Evolutionary conservation across 2,797 vertebrate species (phyloP).

Genomic region (Philypnodon macrostomus): DNA sequence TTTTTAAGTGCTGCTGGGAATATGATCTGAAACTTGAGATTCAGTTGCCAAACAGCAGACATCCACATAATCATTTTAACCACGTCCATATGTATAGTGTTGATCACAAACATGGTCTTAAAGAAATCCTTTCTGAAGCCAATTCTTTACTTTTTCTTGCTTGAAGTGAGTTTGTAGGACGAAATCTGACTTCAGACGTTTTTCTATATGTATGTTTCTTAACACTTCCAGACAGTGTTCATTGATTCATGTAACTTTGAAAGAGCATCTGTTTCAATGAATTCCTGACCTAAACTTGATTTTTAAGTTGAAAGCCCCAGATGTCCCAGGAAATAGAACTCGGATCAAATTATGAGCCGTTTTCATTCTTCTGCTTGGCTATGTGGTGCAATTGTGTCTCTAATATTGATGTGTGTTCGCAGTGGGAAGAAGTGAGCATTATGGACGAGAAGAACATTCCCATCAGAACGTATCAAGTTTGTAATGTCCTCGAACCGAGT

Average conservation of each 20-base stretch:
- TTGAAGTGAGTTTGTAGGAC: background rate
- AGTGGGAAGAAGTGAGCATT: conserved; percentile 99
- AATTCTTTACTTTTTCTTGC: background rate
- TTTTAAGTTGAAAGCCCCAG: background rate
- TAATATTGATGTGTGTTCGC: conserved; percentile 32
- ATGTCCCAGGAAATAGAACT: background rate
- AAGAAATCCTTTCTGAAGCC: no score
- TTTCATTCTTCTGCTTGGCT: background rate
- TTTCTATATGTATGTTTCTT: background rate
- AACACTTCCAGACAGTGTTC: no score
- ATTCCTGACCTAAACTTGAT: conserved; percentile 3
- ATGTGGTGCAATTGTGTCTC: conserved; percentile 1
- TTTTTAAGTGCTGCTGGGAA: conserved; percentile 6
- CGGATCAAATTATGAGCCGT: conserved; percentile 1
- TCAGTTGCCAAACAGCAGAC: conserved; percentile 3
- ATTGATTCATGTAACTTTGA: conserved; percentile 12
- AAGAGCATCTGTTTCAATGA: conserved; percentile 6
- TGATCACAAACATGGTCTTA: no score
- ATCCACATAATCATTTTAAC: conserved; percentile 7
- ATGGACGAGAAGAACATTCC: conserved; percentile 99
- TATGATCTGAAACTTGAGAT: conserved; percentile 12
- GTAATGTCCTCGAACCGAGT: conserved; percentile 93
- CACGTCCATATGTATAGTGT: background rate
- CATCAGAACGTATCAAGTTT: conserved; percentile 97
- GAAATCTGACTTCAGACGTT: conserved; percentile 16